These are phyloP conservation scores for Oryzias celebensis DNA, from an alignment of 2,113 vertebrate species.

Conservation along the genomic window DNA sequence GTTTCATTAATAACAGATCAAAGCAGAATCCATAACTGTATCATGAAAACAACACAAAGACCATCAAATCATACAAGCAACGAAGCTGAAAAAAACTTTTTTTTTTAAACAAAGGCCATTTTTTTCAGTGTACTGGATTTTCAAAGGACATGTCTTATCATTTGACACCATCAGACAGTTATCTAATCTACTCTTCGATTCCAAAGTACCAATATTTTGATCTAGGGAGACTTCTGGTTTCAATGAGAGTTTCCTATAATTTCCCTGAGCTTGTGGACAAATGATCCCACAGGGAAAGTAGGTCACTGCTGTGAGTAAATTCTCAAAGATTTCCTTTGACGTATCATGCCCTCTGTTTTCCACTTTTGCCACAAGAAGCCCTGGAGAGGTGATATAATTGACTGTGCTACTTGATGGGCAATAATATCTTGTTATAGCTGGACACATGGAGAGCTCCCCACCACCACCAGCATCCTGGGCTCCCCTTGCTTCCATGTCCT, in stretches of 20 bases:
- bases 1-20: no score
- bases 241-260: not conserved
- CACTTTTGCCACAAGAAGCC: conserved; percentile 40
- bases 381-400: conserved; percentile 65
- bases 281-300: conserved; percentile 3
- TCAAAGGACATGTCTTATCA: no score
- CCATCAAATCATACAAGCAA: no score
- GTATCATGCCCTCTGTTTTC: conserved; percentile 35
- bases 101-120: no score
- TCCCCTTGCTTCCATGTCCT: conserved; percentile 62
- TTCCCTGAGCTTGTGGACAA: conserved; percentile 5
- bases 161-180: no score
- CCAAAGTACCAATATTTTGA: not conserved
- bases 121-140: no score
- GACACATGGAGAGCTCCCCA: conserved; percentile 55
- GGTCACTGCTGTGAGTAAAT: conserved; percentile 13
- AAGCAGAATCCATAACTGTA: no score
- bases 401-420: conserved; percentile 65
- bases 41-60: no score
- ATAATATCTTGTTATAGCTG: conserved; percentile 74
- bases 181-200: no score
- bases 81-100: no score
- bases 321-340: conserved; percentile 48
- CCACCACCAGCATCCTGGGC: conserved; percentile 28
- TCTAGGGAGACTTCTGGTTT: not conserved